Base-by-base conservation (phyloP, 2,888 invertebrate genomes). In the Volucella inanis region DNA sequence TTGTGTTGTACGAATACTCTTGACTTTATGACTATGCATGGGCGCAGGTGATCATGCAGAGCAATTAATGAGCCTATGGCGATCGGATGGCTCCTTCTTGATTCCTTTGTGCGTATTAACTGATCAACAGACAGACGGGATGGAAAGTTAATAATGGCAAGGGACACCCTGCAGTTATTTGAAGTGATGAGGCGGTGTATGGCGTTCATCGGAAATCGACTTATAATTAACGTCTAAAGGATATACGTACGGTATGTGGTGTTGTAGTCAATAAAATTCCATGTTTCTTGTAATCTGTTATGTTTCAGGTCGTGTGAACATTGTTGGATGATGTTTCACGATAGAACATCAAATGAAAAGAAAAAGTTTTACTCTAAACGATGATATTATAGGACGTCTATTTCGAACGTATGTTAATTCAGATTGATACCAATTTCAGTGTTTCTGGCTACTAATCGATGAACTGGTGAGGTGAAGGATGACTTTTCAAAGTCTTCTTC, bases 1-100 rank as follows among this genome's bases (percentile, higher is more conserved):
- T 31, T 31, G 31, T 31, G 31, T 31, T 31, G 31, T 31, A 31
- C 31, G 31, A 67, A 78, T 83, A 77, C 65, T 78, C 61, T 68
- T 78, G 55, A 67, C 61, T 82, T 82, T 82, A 78, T 82, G 72
- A 59, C 59, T 31, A 31, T n/a, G 31, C 38, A 54, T 64, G 39
- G 15, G 12, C 14, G 72, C 82, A 83, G 82, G 82, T 83, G 82
- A 83, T 78, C 82, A 49, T 78, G 71, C 55, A 49, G 49, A 47
- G 68, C 54, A 65, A 49, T 65, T 75, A 75, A 75, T 75, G 65
- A 59, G 64, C 8, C 55, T 47, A 67, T 67, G 39, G 15, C 43
- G 52, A 77, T 65, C 61, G 81, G 55, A 65, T 71, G 54, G 49
- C 22, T 43, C 64, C 43, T 54, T 18, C 47, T 57, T 55, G 8